A percentile compares a stretch with the other conserved stretches of the same genome.
Conservation (phyloP, 2,888 invertebrate genomes). For the Macaria notata region DNA sequence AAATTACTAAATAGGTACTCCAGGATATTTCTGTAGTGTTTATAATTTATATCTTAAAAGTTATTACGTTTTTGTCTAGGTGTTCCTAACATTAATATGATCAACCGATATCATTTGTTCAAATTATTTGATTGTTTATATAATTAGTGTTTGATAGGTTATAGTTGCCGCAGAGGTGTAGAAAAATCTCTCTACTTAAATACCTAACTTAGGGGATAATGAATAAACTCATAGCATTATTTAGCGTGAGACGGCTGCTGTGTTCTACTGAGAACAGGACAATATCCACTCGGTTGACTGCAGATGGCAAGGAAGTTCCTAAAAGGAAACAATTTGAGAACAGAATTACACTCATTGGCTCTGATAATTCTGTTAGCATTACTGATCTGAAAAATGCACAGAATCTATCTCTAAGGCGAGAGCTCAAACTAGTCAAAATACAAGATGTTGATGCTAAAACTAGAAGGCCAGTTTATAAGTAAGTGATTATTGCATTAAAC, state of each 20-base stretch:
- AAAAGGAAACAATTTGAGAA: constrained; percentile 61
- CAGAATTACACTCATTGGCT: constrained; percentile 85
- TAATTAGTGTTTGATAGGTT: no score
- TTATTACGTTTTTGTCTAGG: no score
- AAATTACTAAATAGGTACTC: no score
- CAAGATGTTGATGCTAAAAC: constrained; percentile 86
- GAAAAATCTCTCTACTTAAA: no score
- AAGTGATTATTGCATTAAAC: constrained; percentile 34
- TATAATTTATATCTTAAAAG: no score
- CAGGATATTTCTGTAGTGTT: no score
- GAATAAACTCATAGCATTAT: constrained; percentile 53
- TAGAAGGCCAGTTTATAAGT: constrained; percentile 86
- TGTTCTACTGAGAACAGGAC: constrained; percentile 42
- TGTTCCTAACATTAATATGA: no score
- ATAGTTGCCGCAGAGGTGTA: no score
- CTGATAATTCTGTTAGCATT: constrained; percentile 81
- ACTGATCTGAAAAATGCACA: constrained; percentile 86
- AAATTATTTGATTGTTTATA: no score
- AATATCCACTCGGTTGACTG: constrained; percentile 55
- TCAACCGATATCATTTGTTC: no score
- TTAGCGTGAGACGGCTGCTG: constrained; percentile 45
- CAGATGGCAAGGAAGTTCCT: constrained; percentile 72
- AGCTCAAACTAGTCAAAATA: constrained; percentile 86
- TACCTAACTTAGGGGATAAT: constrained; percentile 31
- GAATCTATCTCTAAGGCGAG: constrained; percentile 85